A percentile compares a stretch with the other conserved stretches of the same genome.
These are phyloP conservation scores for Tanytarsus gracilentus DNA, from an alignment of 2,888 invertebrate species.

Conservation along the genomic window DNA sequence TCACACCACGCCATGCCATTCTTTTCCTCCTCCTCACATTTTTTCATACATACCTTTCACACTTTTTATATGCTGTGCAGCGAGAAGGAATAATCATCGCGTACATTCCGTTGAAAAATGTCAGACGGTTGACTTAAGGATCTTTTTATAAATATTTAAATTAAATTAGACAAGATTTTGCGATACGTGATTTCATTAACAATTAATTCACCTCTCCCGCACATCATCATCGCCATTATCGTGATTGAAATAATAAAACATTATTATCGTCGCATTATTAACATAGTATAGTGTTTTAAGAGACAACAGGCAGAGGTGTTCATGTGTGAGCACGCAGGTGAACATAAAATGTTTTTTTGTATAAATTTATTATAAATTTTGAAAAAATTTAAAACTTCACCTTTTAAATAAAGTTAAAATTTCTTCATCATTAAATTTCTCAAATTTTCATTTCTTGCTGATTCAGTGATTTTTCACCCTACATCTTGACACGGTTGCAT, in stretches of 20 bases:
- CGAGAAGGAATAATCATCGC: background rate
- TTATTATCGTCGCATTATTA: too few relatives aligned
- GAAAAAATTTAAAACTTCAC: too few relatives aligned
- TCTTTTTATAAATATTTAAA: background rate
- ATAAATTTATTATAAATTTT: too few relatives aligned
- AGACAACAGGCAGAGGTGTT: too few relatives aligned
- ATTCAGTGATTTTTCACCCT: too few relatives aligned
- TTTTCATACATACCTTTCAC: background rate
- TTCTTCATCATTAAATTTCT: too few relatives aligned
- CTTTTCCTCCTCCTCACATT: background rate
- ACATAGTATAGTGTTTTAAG: too few relatives aligned
- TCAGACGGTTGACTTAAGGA: background rate
- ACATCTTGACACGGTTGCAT: too few relatives aligned
- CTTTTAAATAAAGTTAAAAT: too few relatives aligned
- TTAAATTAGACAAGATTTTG: conserved; percentile 10
- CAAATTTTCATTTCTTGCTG: too few relatives aligned
- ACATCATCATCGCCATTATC: background rate
- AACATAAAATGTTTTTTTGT: conserved; percentile 19
- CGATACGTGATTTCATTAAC: conserved; percentile 24
- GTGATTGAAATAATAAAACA: conserved; percentile 28
- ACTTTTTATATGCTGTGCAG: background rate
- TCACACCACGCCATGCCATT: too few relatives aligned
- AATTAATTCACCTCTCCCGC: background rate
- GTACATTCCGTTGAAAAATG: background rate
- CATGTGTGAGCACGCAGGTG: background rate